phyloP scores from a whole-genome alignment of 2,888 invertebrate genomes.

The Drosophila rellima region DNA sequence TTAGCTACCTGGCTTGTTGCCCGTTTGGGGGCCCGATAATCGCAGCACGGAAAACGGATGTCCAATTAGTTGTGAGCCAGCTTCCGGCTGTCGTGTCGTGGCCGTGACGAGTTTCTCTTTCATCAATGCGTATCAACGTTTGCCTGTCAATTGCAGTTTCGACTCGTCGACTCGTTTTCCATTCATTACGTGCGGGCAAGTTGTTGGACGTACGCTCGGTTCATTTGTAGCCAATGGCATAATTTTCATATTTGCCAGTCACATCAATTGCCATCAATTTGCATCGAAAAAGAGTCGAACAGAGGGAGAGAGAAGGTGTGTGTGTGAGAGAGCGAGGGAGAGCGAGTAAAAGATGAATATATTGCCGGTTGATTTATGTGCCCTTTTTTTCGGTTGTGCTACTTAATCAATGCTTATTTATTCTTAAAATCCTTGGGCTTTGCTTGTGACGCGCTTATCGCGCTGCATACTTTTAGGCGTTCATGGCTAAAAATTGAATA shows the following conservation, averaged over 20 bases:
- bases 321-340: not conserved
- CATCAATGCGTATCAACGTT: conserved; percentile 67
- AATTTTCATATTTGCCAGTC: conserved; percentile 75
- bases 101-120: conserved; percentile 35
- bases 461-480: conserved; percentile 68
- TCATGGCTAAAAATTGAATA: conserved; percentile 80
- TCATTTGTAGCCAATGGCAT: conserved; percentile 69
- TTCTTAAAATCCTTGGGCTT: conserved; percentile 62
- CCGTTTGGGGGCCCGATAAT: conserved; percentile 67
- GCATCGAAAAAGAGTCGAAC: conserved; percentile 49
- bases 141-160: conserved; percentile 76
- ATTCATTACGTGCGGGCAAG: conserved; percentile 50
- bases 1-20: conserved; percentile 55
- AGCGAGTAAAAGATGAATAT: conserved; percentile 6
- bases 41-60: conserved; percentile 80
- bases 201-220: conserved; percentile 17
- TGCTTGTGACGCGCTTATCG: conserved; percentile 75
- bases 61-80: conserved; percentile 83
- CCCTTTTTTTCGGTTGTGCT: conserved; percentile 32
- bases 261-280: conserved; percentile 69
- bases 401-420: conserved; percentile 78
- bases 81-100: conserved; percentile 68
- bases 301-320: not conserved
- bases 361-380: conserved; percentile 48
- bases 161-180: conserved; percentile 46